Conservation (phyloP, 2,113 vertebrate species). For the Catharus bicknelli region DNA sequence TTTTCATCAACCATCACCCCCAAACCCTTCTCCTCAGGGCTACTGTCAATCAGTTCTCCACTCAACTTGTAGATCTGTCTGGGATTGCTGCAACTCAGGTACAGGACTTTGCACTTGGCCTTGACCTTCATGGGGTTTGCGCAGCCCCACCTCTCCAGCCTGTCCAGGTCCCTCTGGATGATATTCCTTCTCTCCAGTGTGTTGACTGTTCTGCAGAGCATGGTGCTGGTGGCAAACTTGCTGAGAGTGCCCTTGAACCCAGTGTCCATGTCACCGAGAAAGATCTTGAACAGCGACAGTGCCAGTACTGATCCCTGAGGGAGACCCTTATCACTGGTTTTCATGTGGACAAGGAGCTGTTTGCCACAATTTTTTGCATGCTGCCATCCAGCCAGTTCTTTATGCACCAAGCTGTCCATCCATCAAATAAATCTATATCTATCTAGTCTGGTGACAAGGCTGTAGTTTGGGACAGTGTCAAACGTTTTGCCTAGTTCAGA, state of each 20-base stretch:
- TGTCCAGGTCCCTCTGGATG: background rate
- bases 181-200: fast-evolving
- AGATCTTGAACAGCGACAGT: fast-evolving
- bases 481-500: fast-evolving
- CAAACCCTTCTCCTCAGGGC: background rate
- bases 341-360: background rate
- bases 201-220: fast-evolving
- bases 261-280: background rate
- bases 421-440: background rate
- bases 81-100: background rate
- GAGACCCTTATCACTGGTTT: background rate
- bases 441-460: background rate
- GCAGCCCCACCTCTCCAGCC: background rate
- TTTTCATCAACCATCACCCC: background rate
- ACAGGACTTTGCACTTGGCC: background rate
- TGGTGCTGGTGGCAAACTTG: background rate
- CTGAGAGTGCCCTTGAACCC: background rate
- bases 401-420: background rate
- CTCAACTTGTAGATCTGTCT: background rate
- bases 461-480: fast-evolving
- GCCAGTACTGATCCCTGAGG: background rate
- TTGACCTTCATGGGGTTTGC: background rate
- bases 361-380: background rate
- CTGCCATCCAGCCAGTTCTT: background rate
- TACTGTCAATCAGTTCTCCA: background rate